A percentile compares a stretch with the other conserved stretches of the same genome.
These are phyloP conservation scores for Ferrisia virgata DNA, from an alignment of 2,888 invertebrate species.

Conservation along the genomic window DNA sequence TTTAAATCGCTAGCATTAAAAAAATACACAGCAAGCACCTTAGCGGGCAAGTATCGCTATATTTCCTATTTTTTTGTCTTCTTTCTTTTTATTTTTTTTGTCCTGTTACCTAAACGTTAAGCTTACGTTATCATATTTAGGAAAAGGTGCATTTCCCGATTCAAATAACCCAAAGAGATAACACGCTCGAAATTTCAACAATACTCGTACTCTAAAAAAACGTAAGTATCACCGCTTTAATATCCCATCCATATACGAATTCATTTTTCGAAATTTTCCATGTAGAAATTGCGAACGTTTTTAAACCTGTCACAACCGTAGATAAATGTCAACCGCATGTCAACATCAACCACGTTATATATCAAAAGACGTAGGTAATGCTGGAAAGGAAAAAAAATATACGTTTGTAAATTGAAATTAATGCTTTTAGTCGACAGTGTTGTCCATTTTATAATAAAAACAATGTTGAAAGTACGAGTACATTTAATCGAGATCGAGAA, in stretches of 20 bases:
- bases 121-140: neutral
- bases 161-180: slow-evolving; percentile 24
- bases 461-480: neutral
- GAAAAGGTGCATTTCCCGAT: neutral
- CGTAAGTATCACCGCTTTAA: neutral
- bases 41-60: too few species aligned
- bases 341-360: neutral
- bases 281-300: neutral
- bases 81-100: neutral
- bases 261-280: neutral
- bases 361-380: neutral
- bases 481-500: neutral
- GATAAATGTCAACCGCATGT: neutral
- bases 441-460: neutral
- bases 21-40: too few species aligned
- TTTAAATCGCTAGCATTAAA: too few species aligned
- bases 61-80: too few species aligned
- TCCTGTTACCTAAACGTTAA: neutral
- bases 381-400: neutral
- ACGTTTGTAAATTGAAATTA: slow-evolving; percentile 1
- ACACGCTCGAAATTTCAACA: too few species aligned
- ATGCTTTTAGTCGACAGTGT: neutral
- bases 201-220: neutral
- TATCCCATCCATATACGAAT: neutral
- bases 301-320: neutral